A percentile compares a stretch with the other conserved stretches of the same genome.
Evolutionary conservation across 1,140 invertebrate genomes (phyloP).

Genomic region (Panulirus ornatus): DNA sequence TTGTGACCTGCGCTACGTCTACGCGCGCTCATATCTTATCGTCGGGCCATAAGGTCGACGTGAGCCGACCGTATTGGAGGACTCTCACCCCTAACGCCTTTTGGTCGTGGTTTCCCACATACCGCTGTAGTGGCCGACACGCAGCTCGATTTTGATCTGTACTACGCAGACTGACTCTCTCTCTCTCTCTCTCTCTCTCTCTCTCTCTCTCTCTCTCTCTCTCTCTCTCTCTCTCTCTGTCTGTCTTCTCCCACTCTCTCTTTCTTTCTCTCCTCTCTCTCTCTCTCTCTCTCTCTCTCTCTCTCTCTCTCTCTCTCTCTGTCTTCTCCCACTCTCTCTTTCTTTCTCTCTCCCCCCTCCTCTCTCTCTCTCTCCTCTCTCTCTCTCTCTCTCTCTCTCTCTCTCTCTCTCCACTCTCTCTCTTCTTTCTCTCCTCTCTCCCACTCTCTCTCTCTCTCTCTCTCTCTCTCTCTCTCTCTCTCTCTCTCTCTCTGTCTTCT

Average conservation of each 20-base stretch:
- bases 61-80: too few relatives aligned
- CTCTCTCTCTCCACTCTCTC: not conserved
- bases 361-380: not conserved
- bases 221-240: conserved; percentile 35
- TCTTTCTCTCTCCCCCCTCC: not conserved
- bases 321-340: not conserved
- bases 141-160: too few relatives aligned
- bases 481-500: not conserved
- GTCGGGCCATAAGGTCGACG: too few relatives aligned
- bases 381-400: not conserved
- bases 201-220: conserved; percentile 14
- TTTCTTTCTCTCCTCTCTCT: not conserved
- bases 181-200: conserved; percentile 15
- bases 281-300: not conserved
- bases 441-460: not conserved
- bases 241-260: not conserved
- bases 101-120: too few relatives aligned
- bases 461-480: too few relatives aligned
- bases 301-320: not conserved
- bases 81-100: too few relatives aligned
- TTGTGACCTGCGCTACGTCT: too few relatives aligned
- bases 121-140: too few relatives aligned
- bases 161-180: too few relatives aligned
- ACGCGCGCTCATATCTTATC: too few relatives aligned
- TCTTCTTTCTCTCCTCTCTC: not conserved